Evolutionary conservation across 2,888 invertebrate genomes (phyloP), one percentile per base, ranked within the genome.

Genomic region (Chrysodeixis includens): DNA sequence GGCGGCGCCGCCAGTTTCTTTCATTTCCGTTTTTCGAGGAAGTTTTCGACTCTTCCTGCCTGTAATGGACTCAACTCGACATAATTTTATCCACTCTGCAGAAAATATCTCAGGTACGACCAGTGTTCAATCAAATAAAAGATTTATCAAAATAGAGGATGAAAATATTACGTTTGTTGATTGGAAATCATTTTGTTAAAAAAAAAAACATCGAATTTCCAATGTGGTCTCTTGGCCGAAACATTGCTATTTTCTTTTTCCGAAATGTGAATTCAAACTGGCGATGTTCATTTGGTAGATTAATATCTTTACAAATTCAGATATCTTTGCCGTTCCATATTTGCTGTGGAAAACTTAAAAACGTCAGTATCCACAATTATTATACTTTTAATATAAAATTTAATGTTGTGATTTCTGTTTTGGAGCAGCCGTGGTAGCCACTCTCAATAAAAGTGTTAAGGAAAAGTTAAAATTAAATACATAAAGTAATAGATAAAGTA

Each of bases 1-100:
- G 81, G 82, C 85, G 85, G 79, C 84, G 83, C 69, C 83, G 83
- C 72, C 86, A 85, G 85, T 84, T 86, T 86, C 88, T 89, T 90
- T 90, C 90, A 90, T 90, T 90, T 90, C 88, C 90, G 88, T 76
- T 84, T 82, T 79, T 80, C 78, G 81, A 85, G 84, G 84, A 86
- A 86, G 83, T 82, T 88, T 87, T 85, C 84, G 83, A 83, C 86
- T 88, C 85, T 90, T 90, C 88, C 89, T 88, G 88, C 76, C 81
- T 83, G 81, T 89, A 90, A 88, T 89, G 86, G 88, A 86, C 83
- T 86, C 81, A 81, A 79, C 83, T 82, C 77, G 75, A 79, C 71
- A 75, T 81, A 78, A 83, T 85, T 86, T 81, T 83, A 75, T 76
- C 71, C 76, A 74, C 57, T 76, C 70, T 71, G 59, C 71, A 67